Base-by-base conservation (phyloP, 2,888 invertebrate species). In the Drosophila nr. medialis region DNA sequence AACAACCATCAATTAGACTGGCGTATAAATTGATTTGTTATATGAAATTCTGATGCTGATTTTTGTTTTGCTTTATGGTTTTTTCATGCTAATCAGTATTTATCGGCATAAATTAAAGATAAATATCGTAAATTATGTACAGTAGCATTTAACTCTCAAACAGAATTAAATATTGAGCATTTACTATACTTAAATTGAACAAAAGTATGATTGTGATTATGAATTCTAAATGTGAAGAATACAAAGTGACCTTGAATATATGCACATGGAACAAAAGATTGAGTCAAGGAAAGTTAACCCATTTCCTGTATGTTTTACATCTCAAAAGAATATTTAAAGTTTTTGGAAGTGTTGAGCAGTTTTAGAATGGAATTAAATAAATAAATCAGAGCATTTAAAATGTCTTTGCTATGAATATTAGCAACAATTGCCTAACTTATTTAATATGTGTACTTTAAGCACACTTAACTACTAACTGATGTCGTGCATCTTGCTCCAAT, bases 11-110 rank as follows among this genome's bases (percentile, higher is more conserved):
- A 64, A 62, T 75, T 66, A 50, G 48, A 42, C 27, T 65, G 49
- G 51, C 18, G 15, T 53, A 61, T 69, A 58, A 63, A 40, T 58
- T 64, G 13, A 38, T 55, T 36, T 11, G 24, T 40, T 53, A 10
- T 40, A 63, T 78, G 63, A 38, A 48, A 50, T 15, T 74, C 48
- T 51, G 60, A 70, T 68, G 65, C 42, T 54, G 50, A 68, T 77
- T 59, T 45, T 48, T 56, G 10, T 27, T 18, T 36, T 13, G 36
- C 55, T 54, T 45, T 45, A 65, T 53, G 24, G 0, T 53, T 45
- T 66, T 58, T 15, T 34, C 40, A 63, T 68, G 53, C n/a, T 78
- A 60, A 75, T 49, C 34, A 51, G 11, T 13, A n/a, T 0, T 32
- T 27, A 42, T 30, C 10, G 32, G 13, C 45, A 34, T 32, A n/a